phyloP scores from a whole-genome alignment of 2,797 vertebrate species.

The Steatocranus sp. region DNA sequence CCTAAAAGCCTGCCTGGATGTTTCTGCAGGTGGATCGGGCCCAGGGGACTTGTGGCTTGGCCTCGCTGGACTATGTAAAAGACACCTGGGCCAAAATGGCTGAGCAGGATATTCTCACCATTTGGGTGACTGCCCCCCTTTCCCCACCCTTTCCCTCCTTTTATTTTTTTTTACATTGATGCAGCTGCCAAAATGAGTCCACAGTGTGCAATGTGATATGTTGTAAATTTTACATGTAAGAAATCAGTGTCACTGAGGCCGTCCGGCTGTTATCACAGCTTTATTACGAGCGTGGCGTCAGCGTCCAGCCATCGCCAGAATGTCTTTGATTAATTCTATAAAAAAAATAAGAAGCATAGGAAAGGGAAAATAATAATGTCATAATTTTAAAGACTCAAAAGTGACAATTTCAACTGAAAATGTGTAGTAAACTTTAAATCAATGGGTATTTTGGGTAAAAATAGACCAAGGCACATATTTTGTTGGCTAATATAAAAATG shows the following conservation, averaged over 20 bases:
- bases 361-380: not conserved
- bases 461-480: not conserved
- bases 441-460: not conserved
- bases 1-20: constrained; percentile 24
- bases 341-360: not conserved
- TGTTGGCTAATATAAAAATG: not conserved
- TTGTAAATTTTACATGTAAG: constrained; percentile 58
- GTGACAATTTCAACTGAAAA: not conserved
- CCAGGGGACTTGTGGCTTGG: constrained; percentile 45
- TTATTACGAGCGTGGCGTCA: not conserved
- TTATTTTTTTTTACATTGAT: constrained; percentile 21
- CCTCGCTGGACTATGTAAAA: constrained; percentile 35
- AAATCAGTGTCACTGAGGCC: constrained; percentile 56
- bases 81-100: constrained; percentile 51
- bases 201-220: constrained; percentile 50
- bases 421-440: not conserved
- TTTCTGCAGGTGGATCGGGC: constrained; percentile 51
- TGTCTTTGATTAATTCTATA: constrained; percentile 27
- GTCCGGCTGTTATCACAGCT: constrained; percentile 10
- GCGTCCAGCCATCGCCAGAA: not conserved
- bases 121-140: constrained; percentile 41
- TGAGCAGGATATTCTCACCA: constrained; percentile 48
- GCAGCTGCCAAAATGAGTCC: constrained; percentile 52
- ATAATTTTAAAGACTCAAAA: not conserved
- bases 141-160: not conserved